Percentiles rank a stretch among this genome's conserved stretches.
phyloP scores from a whole-genome alignment of 2,797 vertebrate genomes.

The Acestrorhynchus altus region DNA sequence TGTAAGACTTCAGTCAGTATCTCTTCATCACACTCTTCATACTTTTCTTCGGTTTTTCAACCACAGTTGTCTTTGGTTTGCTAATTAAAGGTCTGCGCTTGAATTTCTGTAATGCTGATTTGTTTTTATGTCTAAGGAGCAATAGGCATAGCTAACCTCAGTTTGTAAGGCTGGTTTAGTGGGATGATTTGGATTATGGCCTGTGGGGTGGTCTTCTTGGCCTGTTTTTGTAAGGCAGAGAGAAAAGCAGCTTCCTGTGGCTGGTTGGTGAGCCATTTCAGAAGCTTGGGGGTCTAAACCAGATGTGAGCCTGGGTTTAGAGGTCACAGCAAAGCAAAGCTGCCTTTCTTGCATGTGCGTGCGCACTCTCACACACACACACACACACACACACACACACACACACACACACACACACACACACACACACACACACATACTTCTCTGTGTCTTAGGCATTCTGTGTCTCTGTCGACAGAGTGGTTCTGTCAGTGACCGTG shows the following conservation, averaged over 20 bases:
- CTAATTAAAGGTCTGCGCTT: no score
- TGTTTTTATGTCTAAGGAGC: conserved; percentile 8
- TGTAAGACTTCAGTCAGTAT: no score
- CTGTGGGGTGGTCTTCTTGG: conserved; percentile 37
- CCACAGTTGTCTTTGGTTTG: no score
- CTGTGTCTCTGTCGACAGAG: conserved; percentile 91
- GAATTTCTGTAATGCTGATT: neutral
- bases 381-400: neutral
- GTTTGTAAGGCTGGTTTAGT: neutral
- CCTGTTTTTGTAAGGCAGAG: conserved; percentile 83
- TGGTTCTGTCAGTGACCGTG: conserved; percentile 78
- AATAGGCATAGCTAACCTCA: neutral
- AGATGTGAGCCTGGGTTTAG: conserved; percentile 78
- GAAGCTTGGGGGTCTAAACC: conserved; percentile 63
- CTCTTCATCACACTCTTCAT: no score
- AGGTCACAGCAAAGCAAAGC: conserved; percentile 40
- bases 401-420: conserved; percentile 26
- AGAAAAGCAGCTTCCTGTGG: conserved; percentile 77
- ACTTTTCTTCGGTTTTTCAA: no score
- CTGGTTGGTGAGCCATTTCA: conserved; percentile 74
- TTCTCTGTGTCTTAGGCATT: conserved; percentile 77
- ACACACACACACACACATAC: conserved; percentile 19
- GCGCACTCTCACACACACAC: neutral
- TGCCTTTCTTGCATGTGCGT: conserved; percentile 53
- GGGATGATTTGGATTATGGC: neutral